Base-by-base conservation (phyloP, 2,888 invertebrate genomes). In the Apodemia duryi region DNA sequence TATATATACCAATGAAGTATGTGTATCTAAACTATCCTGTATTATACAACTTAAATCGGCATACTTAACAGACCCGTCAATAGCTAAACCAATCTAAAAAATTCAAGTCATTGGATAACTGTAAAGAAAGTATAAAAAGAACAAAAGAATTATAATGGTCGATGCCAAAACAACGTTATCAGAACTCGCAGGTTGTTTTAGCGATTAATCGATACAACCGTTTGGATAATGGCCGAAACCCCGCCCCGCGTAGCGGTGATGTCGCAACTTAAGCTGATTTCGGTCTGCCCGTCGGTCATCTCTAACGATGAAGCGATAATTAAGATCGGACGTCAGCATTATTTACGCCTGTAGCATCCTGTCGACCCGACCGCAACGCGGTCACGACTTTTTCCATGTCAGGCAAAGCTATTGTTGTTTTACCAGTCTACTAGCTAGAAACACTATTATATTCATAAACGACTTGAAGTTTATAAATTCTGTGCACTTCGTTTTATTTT, bases 301-400 rank as follows among this genome's bases (percentile, higher is more conserved):
- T 88, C 88, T 88, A 88, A 88, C 88, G 90, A 91, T 91, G 84
- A 86, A 82, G 81, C 85, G 90, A 90, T 91, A 91, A 90, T 91
- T 91, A 91, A 90, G 89, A 88, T 89, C 82, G 83, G 88, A 84
- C 87, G 82, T 82, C 83, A 81, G 86, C 83, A 88, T 88, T 90
- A 91, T 88, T 90, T 89, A 88, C 88, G 90, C 90, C 90, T 80
- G 85, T 81, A 87, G 90, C 88, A 81, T 85, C 84, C 83, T 80
- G 83, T 75, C 83, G 89, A 86, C 87, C 87, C 77, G 79, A 74
- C 78, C 80, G 77, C 76, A 80, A 85, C 78, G 80, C 80, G 83
- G 87, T 91, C 90, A 91, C 90, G 90, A 91, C 88, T 89, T 83
- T 84, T 87, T 85, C 85, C 86, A 82, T 84, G 83, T 83, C 84